Base-by-base conservation (phyloP, 2,797 vertebrate species). In the Myiotriccus ornatus region DNA sequence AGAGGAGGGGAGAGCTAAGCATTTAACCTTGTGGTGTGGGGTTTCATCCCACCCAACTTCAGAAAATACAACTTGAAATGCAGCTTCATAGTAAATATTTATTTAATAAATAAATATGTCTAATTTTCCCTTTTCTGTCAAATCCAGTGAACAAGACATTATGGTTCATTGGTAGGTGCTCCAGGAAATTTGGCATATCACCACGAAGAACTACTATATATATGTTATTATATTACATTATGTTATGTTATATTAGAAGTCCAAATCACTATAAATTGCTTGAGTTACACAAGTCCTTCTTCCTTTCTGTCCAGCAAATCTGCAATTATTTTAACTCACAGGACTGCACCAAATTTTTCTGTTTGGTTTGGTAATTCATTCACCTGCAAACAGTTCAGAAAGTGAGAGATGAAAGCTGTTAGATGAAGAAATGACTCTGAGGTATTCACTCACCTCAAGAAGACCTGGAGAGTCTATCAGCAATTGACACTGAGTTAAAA, bases 401-500 rank as follows among this genome's bases (percentile, higher is more conserved):
- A 68, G n/a, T 44, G 16, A 79, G 25, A 64, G 4, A 25, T 4
- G 73, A 52, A 68, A 84, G 9, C 18, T 53, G 5, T 19, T 28
- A 24, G 30, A 13, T 37, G 55, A 64, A 79, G 22, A 73, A 80
- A 68, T 52, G 5, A 8, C 52, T 23, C 2, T 17, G n/a, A 55
- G 17, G n/a, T 83, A n/a, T 19, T 46, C 59, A 65, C 14, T 15
- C 24, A 13, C 8, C 10, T 15, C 23, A 27, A 13, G 15, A 10
- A 35, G 41, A 68, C n/a, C 22, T 71, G 28, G 64, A 78, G 3
- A 16, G 8, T 62, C 22, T 30, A 39, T 24, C 39, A 63, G 18
- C 11, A 34, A 12, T 14, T 1, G 2, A 55, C 15, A 52, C 0
- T 32, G 14, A 50, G 27, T 15, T 9, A 14, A n/a, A 71, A 79